Conservation (phyloP, 2,113 vertebrate genomes). For the Chionodraco myersi region DNA sequence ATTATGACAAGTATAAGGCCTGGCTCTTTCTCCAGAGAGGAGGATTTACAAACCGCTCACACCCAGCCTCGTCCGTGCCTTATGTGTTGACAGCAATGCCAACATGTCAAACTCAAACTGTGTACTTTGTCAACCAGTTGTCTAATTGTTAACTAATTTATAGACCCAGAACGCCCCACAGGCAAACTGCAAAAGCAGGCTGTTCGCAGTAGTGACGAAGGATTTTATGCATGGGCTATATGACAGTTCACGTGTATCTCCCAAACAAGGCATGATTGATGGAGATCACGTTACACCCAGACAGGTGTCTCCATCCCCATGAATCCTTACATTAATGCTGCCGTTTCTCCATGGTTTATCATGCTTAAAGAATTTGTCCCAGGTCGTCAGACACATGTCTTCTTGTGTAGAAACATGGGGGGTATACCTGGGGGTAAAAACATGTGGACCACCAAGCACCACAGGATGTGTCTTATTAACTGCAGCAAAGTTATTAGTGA, state of each 20-base stretch:
- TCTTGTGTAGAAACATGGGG: background rate
- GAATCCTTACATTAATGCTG: slow-evolving; percentile 51
- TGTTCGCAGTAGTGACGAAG: slow-evolving; percentile 38
- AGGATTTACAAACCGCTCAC: slow-evolving; percentile 78
- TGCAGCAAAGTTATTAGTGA: background rate
- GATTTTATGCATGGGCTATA: slow-evolving; percentile 51
- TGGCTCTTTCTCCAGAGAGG: slow-evolving; percentile 10
- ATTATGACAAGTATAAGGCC: background rate
- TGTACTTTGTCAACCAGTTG: slow-evolving; percentile 71
- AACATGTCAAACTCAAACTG: slow-evolving; percentile 69
- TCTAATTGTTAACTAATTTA: slow-evolving; percentile 82
- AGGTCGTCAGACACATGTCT: slow-evolving; percentile 24
- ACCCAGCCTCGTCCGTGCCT: slow-evolving; percentile 38
- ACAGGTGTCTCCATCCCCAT: slow-evolving; percentile 59
- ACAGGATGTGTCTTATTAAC: background rate
- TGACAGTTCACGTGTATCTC: slow-evolving; percentile 48
- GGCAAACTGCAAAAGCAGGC: slow-evolving; percentile 58
- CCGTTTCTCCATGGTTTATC: slow-evolving; percentile 40
- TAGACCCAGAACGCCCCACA: slow-evolving; percentile 63
- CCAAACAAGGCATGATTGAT: slow-evolving; percentile 56
- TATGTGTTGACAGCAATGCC: slow-evolving; percentile 70
- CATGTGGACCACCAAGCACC: background rate
- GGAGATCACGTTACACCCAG: slow-evolving; percentile 50
- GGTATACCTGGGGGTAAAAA: slow-evolving; percentile 39
- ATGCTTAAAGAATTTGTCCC: slow-evolving; percentile 53